Conservation (phyloP, 2,113 vertebrate genomes). For the Ia io region DNA sequence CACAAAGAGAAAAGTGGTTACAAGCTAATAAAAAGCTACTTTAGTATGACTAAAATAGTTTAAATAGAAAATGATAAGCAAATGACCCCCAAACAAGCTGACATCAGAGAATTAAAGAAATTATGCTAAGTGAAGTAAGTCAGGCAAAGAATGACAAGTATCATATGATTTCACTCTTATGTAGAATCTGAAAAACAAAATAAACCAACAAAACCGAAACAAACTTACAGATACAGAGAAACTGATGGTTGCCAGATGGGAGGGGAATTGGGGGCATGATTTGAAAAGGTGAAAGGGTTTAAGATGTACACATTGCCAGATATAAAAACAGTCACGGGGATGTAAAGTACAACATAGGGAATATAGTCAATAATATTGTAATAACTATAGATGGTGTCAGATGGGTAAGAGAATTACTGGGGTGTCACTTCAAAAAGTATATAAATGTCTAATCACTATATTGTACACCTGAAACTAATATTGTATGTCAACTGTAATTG, state of each 20-base stretch:
- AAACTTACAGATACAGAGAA: background rate
- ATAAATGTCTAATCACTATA: background rate
- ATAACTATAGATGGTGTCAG: background rate
- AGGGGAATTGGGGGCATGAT: background rate
- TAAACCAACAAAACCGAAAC: background rate
- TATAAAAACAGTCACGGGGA: background rate
- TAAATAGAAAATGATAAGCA: slow-evolving; percentile 24
- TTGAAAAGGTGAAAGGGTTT: background rate
- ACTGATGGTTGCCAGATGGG: background rate
- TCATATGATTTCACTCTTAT: background rate
- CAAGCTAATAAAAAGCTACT: background rate
- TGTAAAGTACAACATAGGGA: background rate
- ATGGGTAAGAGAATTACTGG: background rate
- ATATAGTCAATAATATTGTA: background rate
- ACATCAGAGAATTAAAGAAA: background rate
- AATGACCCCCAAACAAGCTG: slow-evolving; percentile 14
- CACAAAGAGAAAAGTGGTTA: slow-evolving; percentile 23
- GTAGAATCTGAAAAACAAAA: background rate
- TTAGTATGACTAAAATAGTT: background rate
- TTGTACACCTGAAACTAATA: background rate
- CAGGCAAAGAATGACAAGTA: background rate
- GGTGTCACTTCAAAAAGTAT: background rate
- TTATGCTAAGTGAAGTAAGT: background rate
- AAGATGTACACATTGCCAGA: background rate
- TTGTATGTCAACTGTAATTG: background rate